phyloP scores from a whole-genome alignment of 1,140 invertebrate species.

The Platorchestia sp. region DNA sequence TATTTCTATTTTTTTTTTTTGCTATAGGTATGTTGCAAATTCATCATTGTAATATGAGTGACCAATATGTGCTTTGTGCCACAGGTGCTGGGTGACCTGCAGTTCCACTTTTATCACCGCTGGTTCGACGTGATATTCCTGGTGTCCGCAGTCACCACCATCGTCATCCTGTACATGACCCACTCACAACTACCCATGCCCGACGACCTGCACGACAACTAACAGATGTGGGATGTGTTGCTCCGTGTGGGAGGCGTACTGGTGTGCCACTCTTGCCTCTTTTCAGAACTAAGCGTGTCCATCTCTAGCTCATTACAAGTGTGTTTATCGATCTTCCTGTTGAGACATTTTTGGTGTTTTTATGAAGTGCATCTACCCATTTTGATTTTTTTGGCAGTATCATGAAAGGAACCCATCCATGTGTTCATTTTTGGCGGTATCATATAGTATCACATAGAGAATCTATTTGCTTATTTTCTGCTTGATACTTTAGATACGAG shows the following conservation, averaged over 20 bases:
- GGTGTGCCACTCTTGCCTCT: not conserved
- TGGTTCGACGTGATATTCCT: slow-evolving; percentile 99
- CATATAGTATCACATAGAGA: too few relatives aligned
- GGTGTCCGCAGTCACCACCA: slow-evolving; percentile 95
- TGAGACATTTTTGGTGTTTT: not conserved
- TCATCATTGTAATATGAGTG: not conserved
- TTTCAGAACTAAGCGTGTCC: not conserved
- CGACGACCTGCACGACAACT: slow-evolving; percentile 56
- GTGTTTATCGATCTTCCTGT: not conserved
- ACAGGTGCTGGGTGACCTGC: slow-evolving; percentile 83
- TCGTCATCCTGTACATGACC: slow-evolving; percentile 94
- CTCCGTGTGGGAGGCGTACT: not conserved
- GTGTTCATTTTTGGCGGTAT: not conserved
- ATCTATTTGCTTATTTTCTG: too few relatives aligned
- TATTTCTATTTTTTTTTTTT: not conserved
- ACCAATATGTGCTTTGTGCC: not conserved
- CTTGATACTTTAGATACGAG: not conserved
- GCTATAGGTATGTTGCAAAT: not conserved
- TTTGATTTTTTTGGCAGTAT: too few relatives aligned
- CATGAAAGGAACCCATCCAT: not conserved
- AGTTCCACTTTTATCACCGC: slow-evolving; percentile 99
- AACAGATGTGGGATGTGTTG: not conserved
- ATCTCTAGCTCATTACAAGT: not conserved
- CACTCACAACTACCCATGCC: slow-evolving; percentile 79
- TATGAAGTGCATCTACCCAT: not conserved